phyloP scores from a whole-genome alignment of 2,113 vertebrate species.

The Cyrtonyx montezumae region DNA sequence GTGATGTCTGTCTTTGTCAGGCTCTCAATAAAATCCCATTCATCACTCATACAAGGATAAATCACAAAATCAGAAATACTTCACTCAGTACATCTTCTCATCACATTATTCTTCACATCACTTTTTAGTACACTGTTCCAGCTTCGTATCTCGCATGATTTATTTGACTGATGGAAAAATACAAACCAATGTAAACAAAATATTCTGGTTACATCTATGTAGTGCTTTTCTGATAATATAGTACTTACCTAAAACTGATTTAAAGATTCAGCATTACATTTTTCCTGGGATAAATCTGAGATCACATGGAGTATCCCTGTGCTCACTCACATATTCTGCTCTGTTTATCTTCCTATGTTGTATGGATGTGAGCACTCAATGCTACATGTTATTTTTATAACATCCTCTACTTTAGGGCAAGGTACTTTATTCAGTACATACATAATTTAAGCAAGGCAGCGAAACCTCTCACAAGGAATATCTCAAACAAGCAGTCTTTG shows the following conservation, averaged over 20 bases:
- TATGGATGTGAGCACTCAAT: background rate
- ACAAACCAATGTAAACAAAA: conserved; percentile 30
- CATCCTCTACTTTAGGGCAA: conserved; percentile 50
- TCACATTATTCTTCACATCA: background rate
- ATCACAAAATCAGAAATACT: background rate
- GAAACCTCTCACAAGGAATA: background rate
- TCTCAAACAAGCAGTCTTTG: conserved; percentile 8
- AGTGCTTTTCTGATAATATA: background rate
- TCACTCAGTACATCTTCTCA: background rate
- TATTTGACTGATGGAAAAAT: conserved; percentile 10
- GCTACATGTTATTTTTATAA: background rate
- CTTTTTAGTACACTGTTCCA: background rate
- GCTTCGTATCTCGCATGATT: background rate
- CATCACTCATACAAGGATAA: background rate
- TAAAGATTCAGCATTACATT: background rate
- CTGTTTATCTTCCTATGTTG: background rate
- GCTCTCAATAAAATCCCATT: background rate
- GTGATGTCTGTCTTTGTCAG: background rate
- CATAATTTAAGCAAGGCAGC: conserved; percentile 48
- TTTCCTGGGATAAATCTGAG: background rate
- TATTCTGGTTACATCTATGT: background rate
- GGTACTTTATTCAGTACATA: background rate
- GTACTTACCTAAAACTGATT: background rate
- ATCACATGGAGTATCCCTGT: background rate
- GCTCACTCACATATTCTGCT: background rate